Evolutionary conservation across 2,888 invertebrate species (phyloP), one percentile per base, ranked within the genome.

Genomic region (Psylliodes chrysocephalus): DNA sequence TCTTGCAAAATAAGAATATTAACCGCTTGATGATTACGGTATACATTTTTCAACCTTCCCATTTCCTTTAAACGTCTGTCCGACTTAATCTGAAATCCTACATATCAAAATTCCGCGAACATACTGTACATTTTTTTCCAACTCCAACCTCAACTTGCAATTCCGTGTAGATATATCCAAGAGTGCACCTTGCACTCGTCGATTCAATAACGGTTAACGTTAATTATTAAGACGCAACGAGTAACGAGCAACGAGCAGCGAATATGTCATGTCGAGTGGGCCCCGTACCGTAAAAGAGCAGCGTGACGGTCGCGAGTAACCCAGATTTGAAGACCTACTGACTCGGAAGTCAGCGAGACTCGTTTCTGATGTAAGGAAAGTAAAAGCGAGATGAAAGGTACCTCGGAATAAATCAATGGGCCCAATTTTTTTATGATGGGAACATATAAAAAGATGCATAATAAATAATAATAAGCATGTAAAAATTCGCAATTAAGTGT

Each of bases 241-340:
- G n/a, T 46, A 46, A 46, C 46, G 8, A 49, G 49, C 22, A 3
- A 6, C 6, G 8, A 49, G 49, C 22, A 3, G 12, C 6, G 14
- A 28, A 17, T 28, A 49, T 49, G 49, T 49, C 49, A 49, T 49
- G 49, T 49, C 49, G 49, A 30, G 49, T 18, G 18, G 18, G n/a
- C n/a, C n/a, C 18, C 42, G 12, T 42, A 49, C 49, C 49, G 12
- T 14, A 22, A 46, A 19, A 5, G n/a, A n/a, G 7, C 22, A 22
- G 46, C 7, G 22, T 49, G 61, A 61, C 38, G 47, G 40, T 47
- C 22, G 25, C 28, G 30, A 55, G 25, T 64, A 56, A 64, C 64
- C 64, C 56, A 64, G 64, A 53, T 60, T 51, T n/a, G 15, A 19
- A 52, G 64, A 64, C 64, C 64, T 64, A 64, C 64, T 64, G 52